phyloP scores from a whole-genome alignment of 2,888 invertebrate genomes.

The Leucophenga maculata region DNA sequence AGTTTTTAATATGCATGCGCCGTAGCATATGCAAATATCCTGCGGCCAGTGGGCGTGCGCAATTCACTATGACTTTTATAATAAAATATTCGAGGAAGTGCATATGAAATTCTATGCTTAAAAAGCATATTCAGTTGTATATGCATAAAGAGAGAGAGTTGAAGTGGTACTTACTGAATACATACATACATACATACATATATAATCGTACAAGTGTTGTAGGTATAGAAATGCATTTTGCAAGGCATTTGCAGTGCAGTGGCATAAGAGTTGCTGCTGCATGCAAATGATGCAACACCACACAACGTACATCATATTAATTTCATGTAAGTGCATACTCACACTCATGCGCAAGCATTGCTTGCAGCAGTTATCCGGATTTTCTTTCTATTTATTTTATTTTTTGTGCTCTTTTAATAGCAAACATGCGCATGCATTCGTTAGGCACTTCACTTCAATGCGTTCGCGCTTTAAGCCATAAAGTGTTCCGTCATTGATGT shows the following conservation, averaged over 20 bases:
- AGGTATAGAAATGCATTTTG: too few species aligned
- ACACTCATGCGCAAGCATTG: neutral
- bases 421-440: neutral
- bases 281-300: too few species aligned
- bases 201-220: too few species aligned
- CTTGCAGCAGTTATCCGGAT: neutral
- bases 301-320: neutral
- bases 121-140: too few species aligned
- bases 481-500: conserved; percentile 45
- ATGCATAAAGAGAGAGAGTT: too few species aligned
- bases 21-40: conserved; percentile 49
- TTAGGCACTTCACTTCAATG: neutral
- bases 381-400: neutral
- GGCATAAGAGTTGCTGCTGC: too few species aligned
- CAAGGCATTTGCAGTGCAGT: too few species aligned
- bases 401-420: neutral
- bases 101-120: too few species aligned
- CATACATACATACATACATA: too few species aligned
- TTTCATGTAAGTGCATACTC: neutral
- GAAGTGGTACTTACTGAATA: too few species aligned
- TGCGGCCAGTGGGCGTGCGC: conserved; percentile 36
- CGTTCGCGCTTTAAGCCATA: conserved; percentile 31
- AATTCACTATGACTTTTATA: too few species aligned
- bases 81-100: too few species aligned
- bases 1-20: neutral